Evolutionary conservation across 2,888 invertebrate species (phyloP), one percentile per base, ranked within the genome.

Genomic region (Ecdyonurus torrentis): DNA sequence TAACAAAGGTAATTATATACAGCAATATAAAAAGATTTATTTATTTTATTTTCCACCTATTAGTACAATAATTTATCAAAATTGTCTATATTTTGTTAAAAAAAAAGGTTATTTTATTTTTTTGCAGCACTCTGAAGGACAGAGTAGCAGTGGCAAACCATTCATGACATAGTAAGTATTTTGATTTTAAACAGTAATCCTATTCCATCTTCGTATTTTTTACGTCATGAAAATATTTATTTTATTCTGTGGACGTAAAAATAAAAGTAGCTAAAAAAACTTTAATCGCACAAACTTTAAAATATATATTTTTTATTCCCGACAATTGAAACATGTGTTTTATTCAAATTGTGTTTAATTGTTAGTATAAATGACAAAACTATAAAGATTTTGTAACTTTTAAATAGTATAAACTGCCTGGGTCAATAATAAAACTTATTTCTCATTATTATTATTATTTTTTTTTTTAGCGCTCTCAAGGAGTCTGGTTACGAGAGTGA

Each of bases 401-500:
- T n/a, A n/a, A n/a, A n/a, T n/a, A n/a, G n/a, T n/a, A n/a, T n/a
- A n/a, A n/a, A n/a, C n/a, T n/a, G n/a, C n/a, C n/a, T n/a, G n/a
- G n/a, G n/a, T n/a, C n/a, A n/a, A n/a, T n/a, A n/a, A n/a, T n/a
- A n/a, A n/a, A n/a, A n/a, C n/a, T n/a, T n/a, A n/a, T n/a, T n/a
- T n/a, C n/a, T n/a, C n/a, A n/a, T n/a, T n/a, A 37, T 5, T 37
- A 37, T 37, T 37, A 37, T 37, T 10, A 5, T 10, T 37, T 37
- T 37, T 37, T 37, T 5, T 55, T 55, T 58, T 71, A 89, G 91
- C 75, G 90, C 90, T 60, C 78, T 91, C 62, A 92, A 91, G 75
- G 91, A 92, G 74, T 87, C 90, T 19, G 92, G 92, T 19, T 93
- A 93, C 75, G 91, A 92, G 74, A 91, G 91, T 68, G 93, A 93